Evolutionary conservation across 2,888 invertebrate genomes (phyloP).

Genomic region (Gastrophysa polygoni): DNA sequence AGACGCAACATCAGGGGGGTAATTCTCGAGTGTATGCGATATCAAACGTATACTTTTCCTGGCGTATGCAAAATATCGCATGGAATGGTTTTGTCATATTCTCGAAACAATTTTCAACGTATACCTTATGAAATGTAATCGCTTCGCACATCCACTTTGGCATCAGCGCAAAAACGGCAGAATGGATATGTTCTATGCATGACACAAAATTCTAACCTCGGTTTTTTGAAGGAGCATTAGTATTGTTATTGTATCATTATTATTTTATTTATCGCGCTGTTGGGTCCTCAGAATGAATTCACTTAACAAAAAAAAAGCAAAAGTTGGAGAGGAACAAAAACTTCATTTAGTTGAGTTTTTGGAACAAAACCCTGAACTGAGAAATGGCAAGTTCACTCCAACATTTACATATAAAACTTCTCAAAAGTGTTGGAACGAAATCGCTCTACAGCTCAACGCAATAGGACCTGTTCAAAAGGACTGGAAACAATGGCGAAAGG

Average conservation of each 20-base stretch:
- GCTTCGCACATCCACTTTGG: neutral
- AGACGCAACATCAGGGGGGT: too few species aligned
- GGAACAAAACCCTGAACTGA: constrained; percentile 1
- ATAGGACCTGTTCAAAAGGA: constrained; percentile 3
- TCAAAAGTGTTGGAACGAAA: neutral
- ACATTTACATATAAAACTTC: constrained; percentile 5
- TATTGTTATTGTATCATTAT: too few species aligned
- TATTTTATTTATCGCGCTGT: neutral
- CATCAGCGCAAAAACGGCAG: neutral
- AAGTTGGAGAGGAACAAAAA: constrained; percentile 4
- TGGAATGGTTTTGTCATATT: neutral
- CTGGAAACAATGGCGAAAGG: constrained; percentile 13
- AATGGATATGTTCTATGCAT: neutral
- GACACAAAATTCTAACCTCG: too few species aligned
- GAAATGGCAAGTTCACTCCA: neutral
- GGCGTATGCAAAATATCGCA: constrained; percentile 1
- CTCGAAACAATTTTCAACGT: too few species aligned
- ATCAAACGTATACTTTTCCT: neutral
- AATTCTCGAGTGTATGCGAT: too few species aligned
- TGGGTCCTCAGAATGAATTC: neutral
- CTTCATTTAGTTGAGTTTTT: neutral
- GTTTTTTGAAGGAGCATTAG: too few species aligned
- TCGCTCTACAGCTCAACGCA: constrained; percentile 1
- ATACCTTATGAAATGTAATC: neutral
- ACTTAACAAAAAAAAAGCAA: neutral